Conservation (phyloP, 2,888 invertebrate genomes). For the Catonia carolina region DNA sequence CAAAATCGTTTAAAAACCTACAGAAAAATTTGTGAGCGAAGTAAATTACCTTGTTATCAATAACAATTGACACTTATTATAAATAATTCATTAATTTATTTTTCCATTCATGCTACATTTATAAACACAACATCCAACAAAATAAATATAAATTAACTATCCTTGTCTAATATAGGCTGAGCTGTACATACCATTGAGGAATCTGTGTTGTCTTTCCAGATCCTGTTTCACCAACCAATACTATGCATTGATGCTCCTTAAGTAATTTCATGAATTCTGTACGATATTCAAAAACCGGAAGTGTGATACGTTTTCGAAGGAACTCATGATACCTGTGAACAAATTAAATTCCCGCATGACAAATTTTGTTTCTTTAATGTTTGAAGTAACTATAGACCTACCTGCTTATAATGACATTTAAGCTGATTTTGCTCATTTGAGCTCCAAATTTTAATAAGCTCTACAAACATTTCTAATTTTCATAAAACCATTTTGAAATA, state of each 20-base stretch:
- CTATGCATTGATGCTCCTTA: conserved; percentile 89
- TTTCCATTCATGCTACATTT: not conserved
- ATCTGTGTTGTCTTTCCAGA: conserved; percentile 99
- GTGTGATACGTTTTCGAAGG: conserved; percentile 76
- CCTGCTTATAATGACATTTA: no score
- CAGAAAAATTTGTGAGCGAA: not conserved
- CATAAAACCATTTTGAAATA: no score
- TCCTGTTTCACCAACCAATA: conserved; percentile 98
- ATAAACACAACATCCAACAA: not conserved
- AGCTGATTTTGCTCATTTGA: no score
- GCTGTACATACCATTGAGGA: conserved; percentile 69
- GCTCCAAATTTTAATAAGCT: no score
- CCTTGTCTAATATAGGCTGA: not conserved
- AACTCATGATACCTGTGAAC: conserved; percentile 66
- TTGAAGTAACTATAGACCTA: no score
- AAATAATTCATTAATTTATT: no score
- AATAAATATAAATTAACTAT: no score
- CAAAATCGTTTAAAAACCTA: no score
- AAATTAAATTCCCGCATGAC: no score
- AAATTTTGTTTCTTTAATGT: no score
- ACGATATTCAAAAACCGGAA: conserved; percentile 98
- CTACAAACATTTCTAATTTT: no score
- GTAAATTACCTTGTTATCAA: not conserved
- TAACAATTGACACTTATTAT: no score
- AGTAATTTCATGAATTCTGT: conserved; percentile 91